These are phyloP conservation scores for Limnodromus scolopaceus DNA, from an alignment of 2,797 vertebrate genomes.

Conservation along the genomic window DNA sequence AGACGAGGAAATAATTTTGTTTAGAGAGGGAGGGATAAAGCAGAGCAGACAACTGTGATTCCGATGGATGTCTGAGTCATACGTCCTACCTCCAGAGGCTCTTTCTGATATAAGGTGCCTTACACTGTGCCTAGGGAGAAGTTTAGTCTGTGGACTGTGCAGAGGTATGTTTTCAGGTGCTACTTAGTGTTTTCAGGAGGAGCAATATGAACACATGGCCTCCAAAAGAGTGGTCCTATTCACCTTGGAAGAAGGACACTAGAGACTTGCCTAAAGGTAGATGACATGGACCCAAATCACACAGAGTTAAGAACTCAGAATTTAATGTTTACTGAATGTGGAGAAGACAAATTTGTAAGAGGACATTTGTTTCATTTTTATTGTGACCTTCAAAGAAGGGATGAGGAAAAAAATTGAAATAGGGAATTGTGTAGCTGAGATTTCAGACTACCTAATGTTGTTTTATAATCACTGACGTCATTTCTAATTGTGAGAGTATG, in stretches of 20 bases:
- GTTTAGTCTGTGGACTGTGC: background rate
- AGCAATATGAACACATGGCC: background rate
- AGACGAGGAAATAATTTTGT: background rate
- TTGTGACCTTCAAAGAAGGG: background rate
- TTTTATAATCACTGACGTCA: constrained; percentile 1
- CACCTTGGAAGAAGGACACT: background rate
- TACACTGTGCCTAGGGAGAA: background rate
- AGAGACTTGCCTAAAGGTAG: background rate
- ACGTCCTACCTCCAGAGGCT: background rate
- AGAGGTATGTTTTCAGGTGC: background rate
- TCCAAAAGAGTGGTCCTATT: background rate
- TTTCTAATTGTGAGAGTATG: background rate
- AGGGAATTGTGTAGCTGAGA: background rate
- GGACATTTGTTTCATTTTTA: background rate
- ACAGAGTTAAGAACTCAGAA: background rate
- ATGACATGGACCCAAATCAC: background rate
- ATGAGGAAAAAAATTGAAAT: background rate
- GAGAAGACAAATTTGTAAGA: background rate
- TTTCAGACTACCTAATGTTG: background rate
- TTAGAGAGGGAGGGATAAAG: background rate
- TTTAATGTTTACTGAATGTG: background rate
- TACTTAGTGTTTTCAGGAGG: background rate
- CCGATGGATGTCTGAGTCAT: background rate
- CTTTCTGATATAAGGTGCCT: background rate
- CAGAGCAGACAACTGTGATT: background rate